These are phyloP conservation scores for Agrochola lota DNA, from an alignment of 2,888 invertebrate genomes.

Conservation along the genomic window DNA sequence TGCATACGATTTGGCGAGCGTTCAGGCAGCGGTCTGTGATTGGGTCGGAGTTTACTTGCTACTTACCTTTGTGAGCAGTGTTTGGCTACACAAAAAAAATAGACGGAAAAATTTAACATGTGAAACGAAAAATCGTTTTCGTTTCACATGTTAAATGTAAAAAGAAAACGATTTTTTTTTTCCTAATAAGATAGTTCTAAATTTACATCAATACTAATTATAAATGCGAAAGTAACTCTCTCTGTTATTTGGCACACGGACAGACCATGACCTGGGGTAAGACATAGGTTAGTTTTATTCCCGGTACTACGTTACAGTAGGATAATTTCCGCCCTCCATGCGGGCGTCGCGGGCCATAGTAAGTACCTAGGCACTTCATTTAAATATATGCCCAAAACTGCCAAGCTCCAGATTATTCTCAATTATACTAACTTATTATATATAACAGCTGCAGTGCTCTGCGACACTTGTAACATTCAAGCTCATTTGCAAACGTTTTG, in stretches of 20 bases:
- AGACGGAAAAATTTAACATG: too few species aligned
- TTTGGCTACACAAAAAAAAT: background rate
- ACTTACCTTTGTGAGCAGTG: background rate
- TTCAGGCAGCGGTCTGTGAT: conserved; percentile 35
- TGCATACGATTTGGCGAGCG: conserved; percentile 52
- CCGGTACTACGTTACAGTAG: background rate
- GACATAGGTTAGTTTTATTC: background rate
- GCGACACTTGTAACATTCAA: background rate
- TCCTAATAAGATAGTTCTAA: background rate
- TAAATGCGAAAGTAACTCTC: background rate
- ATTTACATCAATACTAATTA: background rate
- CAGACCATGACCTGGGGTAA: too few species aligned
- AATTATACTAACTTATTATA: background rate
- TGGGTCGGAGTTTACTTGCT: conserved; percentile 21
- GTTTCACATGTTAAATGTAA: too few species aligned
- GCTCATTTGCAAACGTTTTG: background rate
- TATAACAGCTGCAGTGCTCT: background rate
- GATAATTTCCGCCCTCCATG: background rate
- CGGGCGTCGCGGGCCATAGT: too few species aligned
- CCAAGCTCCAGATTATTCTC: background rate
- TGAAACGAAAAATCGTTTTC: too few species aligned
- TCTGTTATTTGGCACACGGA: background rate
- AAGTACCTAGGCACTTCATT: too few species aligned
- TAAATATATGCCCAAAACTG: background rate
- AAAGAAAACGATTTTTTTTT: too few species aligned